These are phyloP conservation scores for Coendou prehensilis DNA, from an alignment of 2,797 vertebrate species.

Conservation along the genomic window DNA sequence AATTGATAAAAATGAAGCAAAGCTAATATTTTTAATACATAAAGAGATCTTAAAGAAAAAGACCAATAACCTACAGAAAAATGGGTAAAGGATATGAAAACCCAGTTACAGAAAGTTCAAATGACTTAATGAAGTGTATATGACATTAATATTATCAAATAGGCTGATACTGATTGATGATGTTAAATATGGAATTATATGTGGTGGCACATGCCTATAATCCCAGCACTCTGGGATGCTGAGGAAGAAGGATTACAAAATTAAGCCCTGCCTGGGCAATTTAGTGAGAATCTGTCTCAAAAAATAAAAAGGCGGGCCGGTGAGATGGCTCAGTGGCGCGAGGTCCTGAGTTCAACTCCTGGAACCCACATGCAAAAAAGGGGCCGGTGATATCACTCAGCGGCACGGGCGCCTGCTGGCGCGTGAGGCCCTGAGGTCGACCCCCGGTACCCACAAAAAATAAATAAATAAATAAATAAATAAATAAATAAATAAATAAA, in stretches of 20 bases:
- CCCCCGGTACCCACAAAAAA: no score
- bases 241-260: neutral
- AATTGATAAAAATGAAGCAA: neutral
- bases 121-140: neutral
- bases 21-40: neutral
- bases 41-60: constrained; percentile 6
- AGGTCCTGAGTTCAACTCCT: no score
- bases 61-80: neutral
- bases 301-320: neutral
- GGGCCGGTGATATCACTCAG: no score
- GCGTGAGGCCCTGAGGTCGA: no score
- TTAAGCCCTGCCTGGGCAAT: neutral
- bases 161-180: neutral
- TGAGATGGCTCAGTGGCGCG: no score
- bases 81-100: neutral
- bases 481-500: no score
- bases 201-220: neutral
- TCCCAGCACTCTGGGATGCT: neutral
- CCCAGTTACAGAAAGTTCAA: neutral
- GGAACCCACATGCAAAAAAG: no score
- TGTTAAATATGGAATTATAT: neutral
- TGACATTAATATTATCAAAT: neutral
- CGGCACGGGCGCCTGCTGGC: no score
- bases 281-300: neutral
- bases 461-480: no score